Percentiles rank a stretch among this genome's conserved stretches.
These are phyloP conservation scores for Melinaea marsaeus DNA, from an alignment of 2,888 invertebrate species.

Conservation along the genomic window DNA sequence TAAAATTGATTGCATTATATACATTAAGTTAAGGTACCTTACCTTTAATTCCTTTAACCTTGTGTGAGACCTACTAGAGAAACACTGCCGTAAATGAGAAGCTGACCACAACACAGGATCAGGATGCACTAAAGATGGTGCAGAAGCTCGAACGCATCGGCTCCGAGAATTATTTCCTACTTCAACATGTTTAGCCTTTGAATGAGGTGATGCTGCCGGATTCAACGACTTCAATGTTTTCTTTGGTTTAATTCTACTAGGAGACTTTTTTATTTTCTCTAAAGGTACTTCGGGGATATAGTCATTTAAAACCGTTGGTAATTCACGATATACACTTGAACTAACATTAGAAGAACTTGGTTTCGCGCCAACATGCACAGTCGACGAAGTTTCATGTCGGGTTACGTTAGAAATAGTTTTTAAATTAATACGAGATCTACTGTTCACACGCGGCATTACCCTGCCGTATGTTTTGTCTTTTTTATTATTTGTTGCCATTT, in stretches of 20 bases:
- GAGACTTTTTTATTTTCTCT: constrained; percentile 41
- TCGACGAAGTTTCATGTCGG: constrained; percentile 51
- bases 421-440: constrained; percentile 43
- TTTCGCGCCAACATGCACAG: constrained; percentile 60
- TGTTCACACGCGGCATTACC: constrained; percentile 63
- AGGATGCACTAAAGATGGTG: constrained; percentile 45
- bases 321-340: constrained; percentile 54
- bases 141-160: constrained; percentile 44
- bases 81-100: constrained; percentile 48
- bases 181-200: constrained; percentile 34
- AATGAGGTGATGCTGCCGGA: constrained; percentile 48
- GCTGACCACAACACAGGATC: constrained; percentile 47
- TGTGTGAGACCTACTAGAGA: constrained; percentile 57
- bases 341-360: constrained; percentile 52
- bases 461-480: constrained; percentile 51
- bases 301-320: constrained; percentile 61
- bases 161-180: constrained; percentile 34
- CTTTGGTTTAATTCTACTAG: constrained; percentile 57
- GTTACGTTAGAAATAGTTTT: constrained; percentile 52
- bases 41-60: constrained; percentile 63
- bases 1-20: no score
- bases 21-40: neutral
- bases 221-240: constrained; percentile 61
- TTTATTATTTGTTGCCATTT: constrained; percentile 39
- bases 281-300: constrained; percentile 44